Percentiles rank a stretch among this genome's conserved stretches.
Evolutionary conservation across 2,797 vertebrate species (phyloP).

Genomic region (Champsocephalus esox): DNA sequence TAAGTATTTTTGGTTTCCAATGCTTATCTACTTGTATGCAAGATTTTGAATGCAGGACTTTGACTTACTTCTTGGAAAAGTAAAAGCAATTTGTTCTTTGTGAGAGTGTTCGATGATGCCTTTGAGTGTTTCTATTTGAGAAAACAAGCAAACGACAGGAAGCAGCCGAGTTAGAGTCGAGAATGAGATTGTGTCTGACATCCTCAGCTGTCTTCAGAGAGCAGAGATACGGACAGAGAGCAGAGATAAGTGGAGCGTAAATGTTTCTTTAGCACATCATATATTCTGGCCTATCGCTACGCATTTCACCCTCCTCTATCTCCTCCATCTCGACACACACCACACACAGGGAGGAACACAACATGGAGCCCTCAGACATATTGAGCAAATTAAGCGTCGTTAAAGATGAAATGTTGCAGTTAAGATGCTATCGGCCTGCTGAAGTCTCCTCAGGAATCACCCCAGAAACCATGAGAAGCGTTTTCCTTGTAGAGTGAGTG

Average conservation of each 20-base stretch:
- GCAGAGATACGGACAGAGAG: slow-evolving; percentile 58
- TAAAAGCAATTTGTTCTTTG: slow-evolving; percentile 9
- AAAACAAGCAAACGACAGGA: slow-evolving; percentile 47
- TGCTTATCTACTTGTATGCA: no score
- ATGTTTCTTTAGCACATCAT: slow-evolving; percentile 69
- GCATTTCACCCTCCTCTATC: slow-evolving; percentile 51
- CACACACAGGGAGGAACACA: slow-evolving; percentile 31
- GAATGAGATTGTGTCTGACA: slow-evolving; percentile 53
- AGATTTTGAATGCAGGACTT: no score
- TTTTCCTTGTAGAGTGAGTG: slow-evolving; percentile 5
- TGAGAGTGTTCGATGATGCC: neutral
- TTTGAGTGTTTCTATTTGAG: slow-evolving; percentile 32
- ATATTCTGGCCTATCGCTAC: slow-evolving; percentile 56
- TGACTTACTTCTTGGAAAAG: slow-evolving; percentile 11
- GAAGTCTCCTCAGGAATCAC: slow-evolving; percentile 43
- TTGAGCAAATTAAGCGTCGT: slow-evolving; percentile 59
- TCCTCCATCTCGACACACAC: slow-evolving; percentile 52
- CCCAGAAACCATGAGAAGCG: slow-evolving; percentile 31
- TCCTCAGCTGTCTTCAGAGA: slow-evolving; percentile 57
- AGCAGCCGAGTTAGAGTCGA: slow-evolving; percentile 28
- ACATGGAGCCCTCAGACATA: slow-evolving; percentile 50
- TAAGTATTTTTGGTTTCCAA: no score
- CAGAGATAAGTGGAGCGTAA: slow-evolving; percentile 68
- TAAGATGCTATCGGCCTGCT: slow-evolving; percentile 53
- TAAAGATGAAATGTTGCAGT: slow-evolving; percentile 68